Evolutionary conservation across 2,888 invertebrate species (phyloP), one percentile per base, ranked within the genome.

Genomic region (Spisula solida): DNA sequence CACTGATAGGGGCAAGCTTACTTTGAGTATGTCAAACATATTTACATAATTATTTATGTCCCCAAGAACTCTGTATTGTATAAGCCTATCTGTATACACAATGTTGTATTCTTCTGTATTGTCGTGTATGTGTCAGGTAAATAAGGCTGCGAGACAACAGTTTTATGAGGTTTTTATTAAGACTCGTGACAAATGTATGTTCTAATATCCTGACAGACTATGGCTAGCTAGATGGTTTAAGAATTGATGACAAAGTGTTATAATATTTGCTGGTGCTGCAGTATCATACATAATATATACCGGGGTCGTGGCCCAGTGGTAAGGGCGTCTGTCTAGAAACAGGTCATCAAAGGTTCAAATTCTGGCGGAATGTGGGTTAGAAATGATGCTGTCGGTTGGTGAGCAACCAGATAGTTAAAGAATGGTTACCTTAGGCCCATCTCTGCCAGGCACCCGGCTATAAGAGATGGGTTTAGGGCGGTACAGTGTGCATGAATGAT

Each of bases 181-280:
- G 55, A 75, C 79, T 85, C 85, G 85, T 85, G 85, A 85, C 85
- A 70, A 70, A 85, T 79, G 78, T 78, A 79, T 66, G 83, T 70
- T 75, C 75, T 31, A 5, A 75, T 75, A 75, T 75, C 75, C 75
- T 75, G 75, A 75, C 34, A 16, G 25, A 75, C 75, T 16, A 25
- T 18, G 31, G 75, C 29, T 75, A 31, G 75, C 29, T 75, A 31
- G 10, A 31, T 25, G 60, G 31, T 75, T 60, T 41, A 18, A 66
- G 60, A 75, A 75, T 14, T 75, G 75, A 75, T 75, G 75, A 75
- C 34, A 34, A 75, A 75, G 31, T 75, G n/a, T 75, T 31, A 18
- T 25, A 25, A 25, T 25, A 25, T 66, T 66, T 66, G 60, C 60
- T 66, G n/a, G 60, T 66, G n/a, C n/a, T 66, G 60, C 60, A 66